phyloP scores from a whole-genome alignment of 1,140 invertebrate species.

The Bombus breviceps region DNA sequence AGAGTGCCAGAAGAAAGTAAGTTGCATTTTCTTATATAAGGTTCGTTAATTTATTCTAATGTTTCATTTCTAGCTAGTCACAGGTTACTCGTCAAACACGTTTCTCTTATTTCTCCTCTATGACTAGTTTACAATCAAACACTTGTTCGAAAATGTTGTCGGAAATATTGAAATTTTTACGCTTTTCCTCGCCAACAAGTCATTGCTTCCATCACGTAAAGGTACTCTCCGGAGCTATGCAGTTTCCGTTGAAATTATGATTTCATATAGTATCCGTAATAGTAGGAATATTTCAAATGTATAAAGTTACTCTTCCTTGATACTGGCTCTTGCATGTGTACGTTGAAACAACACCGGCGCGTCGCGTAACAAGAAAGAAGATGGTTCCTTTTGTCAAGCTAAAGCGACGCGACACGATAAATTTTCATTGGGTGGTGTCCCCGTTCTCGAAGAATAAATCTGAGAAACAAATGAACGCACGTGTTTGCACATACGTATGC shows the following conservation, averaged over 20 bases:
- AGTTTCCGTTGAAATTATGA: conserved; percentile 5
- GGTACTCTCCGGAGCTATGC: background rate
- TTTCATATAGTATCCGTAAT: conserved; percentile 19
- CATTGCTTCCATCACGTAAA: background rate
- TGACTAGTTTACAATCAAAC: background rate
- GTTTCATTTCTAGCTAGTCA: background rate
- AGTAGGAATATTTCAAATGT: conserved; percentile 16
- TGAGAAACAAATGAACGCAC: background rate
- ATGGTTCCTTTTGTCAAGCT: background rate
- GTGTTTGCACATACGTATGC: background rate
- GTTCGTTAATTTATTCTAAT: background rate
- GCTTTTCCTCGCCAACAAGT: background rate
- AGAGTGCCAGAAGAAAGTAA: no score
- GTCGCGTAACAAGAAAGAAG: background rate
- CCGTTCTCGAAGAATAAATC: background rate
- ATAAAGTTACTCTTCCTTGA: background rate
- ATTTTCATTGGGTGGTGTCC: background rate
- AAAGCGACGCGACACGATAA: background rate
- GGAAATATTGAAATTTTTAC: background rate
- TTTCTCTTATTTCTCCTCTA: background rate
- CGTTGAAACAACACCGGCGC: background rate
- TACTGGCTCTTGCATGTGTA: background rate
- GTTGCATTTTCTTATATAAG: background rate
- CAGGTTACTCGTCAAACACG: background rate
- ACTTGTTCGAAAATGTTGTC: background rate